phyloP scores from a whole-genome alignment of 2,888 invertebrate genomes.

The Rotaria magnacalcarata region DNA sequence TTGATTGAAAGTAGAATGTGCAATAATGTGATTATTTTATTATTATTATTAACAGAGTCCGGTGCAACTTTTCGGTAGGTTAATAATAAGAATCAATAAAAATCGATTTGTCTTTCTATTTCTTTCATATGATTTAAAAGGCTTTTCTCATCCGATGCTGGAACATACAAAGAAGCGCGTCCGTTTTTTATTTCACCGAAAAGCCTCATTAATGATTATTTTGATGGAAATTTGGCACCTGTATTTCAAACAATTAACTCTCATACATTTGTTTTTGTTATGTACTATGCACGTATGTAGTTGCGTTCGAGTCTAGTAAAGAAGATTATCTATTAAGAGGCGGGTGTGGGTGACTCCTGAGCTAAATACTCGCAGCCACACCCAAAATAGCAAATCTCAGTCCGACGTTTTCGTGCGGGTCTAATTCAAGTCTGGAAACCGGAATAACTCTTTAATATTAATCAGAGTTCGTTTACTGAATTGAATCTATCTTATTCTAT shows the following conservation, averaged over 20 bases:
- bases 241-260: background rate
- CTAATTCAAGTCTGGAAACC: too few species aligned
- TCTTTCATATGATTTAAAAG: background rate
- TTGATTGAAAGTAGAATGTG: conserved; percentile 13
- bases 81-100: too few species aligned
- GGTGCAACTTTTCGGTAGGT: background rate
- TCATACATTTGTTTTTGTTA: background rate
- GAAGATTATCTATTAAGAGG: too few species aligned
- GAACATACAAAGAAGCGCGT: background rate
- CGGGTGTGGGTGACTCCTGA: too few species aligned
- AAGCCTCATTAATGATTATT: background rate
- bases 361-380: too few species aligned
- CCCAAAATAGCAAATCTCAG: too few species aligned
- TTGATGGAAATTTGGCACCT: background rate
- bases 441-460: too few species aligned
- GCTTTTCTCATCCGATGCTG: background rate
- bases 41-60: background rate
- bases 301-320: too few species aligned
- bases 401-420: too few species aligned
- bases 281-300: conserved; percentile 17
- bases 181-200: background rate
- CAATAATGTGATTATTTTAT: background rate
- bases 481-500: background rate
- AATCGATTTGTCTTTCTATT: too few species aligned
- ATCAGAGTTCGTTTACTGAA: too few species aligned